These are phyloP conservation scores for Psophia crepitans DNA, from an alignment of 2,113 vertebrate genomes.

Conservation along the genomic window DNA sequence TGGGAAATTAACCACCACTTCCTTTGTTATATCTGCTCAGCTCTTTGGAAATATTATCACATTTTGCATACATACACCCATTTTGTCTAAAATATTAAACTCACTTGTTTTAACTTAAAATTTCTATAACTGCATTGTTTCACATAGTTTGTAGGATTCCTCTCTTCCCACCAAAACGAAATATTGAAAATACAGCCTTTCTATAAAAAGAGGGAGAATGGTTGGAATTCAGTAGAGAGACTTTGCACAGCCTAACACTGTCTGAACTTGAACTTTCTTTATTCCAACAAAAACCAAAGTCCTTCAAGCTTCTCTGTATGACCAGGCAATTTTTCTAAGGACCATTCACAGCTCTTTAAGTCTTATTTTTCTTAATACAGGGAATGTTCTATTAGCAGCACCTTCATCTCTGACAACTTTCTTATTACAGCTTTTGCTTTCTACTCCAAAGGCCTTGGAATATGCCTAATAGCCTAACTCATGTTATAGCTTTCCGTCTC, in stretches of 20 bases:
- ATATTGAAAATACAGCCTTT: background rate
- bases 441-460: background rate
- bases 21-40: background rate
- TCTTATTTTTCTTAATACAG: conserved; percentile 13
- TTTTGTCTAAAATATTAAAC: background rate
- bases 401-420: conserved; percentile 30
- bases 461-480: background rate
- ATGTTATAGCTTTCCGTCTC: conserved; percentile 34
- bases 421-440: background rate
- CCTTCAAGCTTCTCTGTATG: background rate
- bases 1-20: background rate
- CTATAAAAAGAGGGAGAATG: background rate
- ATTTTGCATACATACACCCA: accelerated
- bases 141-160: background rate
- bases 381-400: background rate
- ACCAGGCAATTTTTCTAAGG: background rate
- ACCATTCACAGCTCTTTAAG: background rate
- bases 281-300: background rate
- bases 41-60: background rate
- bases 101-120: background rate
- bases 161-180: background rate
- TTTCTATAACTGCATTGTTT: background rate
- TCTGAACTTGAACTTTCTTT: background rate
- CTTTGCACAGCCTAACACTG: background rate
- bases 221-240: background rate